A percentile compares a stretch with the other conserved stretches of the same genome.
phyloP scores from a whole-genome alignment of 1,140 invertebrate species.

The Agrilus planipennis region DNA sequence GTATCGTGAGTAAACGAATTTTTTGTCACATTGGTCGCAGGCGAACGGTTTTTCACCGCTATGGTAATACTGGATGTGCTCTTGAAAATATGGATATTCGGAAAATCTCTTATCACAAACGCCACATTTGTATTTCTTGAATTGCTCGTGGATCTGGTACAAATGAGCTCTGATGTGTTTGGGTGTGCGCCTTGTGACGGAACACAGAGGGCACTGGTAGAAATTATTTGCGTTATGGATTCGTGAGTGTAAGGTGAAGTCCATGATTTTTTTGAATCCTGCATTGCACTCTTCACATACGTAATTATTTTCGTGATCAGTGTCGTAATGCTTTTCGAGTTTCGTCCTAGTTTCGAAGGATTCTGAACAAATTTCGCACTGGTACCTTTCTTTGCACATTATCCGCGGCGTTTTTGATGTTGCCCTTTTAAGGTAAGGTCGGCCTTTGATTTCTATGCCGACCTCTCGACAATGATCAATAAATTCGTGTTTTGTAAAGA shows the following conservation, averaged over 20 bases:
- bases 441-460: too few relatives aligned
- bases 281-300: constrained; percentile 21
- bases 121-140: constrained; percentile 7
- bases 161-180: neutral
- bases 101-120: constrained; percentile 1
- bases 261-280: constrained; percentile 20
- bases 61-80: constrained; percentile 57
- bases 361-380: constrained; percentile 38
- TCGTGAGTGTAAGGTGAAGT: constrained; percentile 23
- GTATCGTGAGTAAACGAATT: constrained; percentile 35
- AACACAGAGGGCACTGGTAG: constrained; percentile 39
- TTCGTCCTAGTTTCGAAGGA: constrained; percentile 40
- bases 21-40: constrained; percentile 58
- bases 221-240: constrained; percentile 37
- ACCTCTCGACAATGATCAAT: too few relatives aligned
- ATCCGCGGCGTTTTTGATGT: neutral
- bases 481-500: too few relatives aligned
- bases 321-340: constrained; percentile 43
- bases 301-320: constrained; percentile 34
- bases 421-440: neutral
- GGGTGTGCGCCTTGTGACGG: constrained; percentile 19
- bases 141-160: constrained; percentile 2
- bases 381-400: constrained; percentile 17
- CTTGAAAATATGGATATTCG: constrained; percentile 17
- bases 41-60: constrained; percentile 62